A percentile compares a stretch with the other conserved stretches of the same genome.
Conservation (phyloP, 2,113 vertebrate genomes). For the Lagopus muta region DNA sequence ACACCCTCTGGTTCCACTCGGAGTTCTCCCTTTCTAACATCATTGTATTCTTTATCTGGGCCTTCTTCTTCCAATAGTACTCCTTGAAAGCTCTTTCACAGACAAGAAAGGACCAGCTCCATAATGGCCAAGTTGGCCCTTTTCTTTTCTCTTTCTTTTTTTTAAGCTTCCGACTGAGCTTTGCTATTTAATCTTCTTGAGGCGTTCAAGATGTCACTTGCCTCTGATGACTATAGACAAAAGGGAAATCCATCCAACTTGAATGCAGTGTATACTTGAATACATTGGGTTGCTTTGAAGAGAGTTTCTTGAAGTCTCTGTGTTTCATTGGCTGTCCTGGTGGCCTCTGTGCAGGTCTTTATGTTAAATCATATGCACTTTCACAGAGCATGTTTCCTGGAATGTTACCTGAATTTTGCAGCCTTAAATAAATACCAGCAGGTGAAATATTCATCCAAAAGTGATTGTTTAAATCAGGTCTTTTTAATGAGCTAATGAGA, state of each 20-base stretch:
- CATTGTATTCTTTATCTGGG: conserved; percentile 85
- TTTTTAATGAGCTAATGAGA: background rate
- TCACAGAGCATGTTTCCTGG: conserved; percentile 53
- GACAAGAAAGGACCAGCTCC: conserved; percentile 84
- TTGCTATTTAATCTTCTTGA: conserved; percentile 95
- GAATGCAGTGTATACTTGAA: conserved; percentile 84
- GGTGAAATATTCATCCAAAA: conserved; percentile 68
- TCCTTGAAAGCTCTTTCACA: conserved; percentile 87
- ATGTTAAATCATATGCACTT: conserved; percentile 72
- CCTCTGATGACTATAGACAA: conserved; percentile 89
- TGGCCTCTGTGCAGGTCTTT: conserved; percentile 81
- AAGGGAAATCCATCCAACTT: conserved; percentile 85
- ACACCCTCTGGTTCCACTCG: conserved; percentile 81
- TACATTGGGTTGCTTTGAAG: conserved; percentile 88
- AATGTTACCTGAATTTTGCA: conserved; percentile 62
- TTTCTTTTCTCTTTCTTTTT: conserved; percentile 83
- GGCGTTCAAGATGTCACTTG: conserved; percentile 94
- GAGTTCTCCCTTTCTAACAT: conserved; percentile 79
- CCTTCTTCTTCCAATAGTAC: conserved; percentile 84
- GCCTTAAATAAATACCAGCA: conserved; percentile 75
- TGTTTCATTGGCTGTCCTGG: conserved; percentile 82
- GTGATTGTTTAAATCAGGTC: background rate
- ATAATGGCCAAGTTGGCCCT: conserved; percentile 85
- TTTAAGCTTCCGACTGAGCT: conserved; percentile 87
- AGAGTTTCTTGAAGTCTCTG: conserved; percentile 83